phyloP scores from a whole-genome alignment of 2,888 invertebrate species.

The Dugesia japonica region DNA sequence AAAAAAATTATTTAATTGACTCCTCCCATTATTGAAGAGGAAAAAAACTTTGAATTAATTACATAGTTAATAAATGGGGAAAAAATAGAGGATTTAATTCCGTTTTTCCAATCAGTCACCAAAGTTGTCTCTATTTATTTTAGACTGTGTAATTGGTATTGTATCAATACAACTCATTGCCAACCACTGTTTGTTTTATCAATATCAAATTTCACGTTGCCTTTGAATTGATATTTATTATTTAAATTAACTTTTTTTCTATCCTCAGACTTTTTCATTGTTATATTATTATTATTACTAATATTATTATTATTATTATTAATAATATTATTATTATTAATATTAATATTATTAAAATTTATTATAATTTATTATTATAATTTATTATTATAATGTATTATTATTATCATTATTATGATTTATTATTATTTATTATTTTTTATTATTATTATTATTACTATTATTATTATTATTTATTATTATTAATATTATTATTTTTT shows the following conservation, averaged over 20 bases:
- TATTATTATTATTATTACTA: too few relatives aligned
- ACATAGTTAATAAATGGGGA: not conserved
- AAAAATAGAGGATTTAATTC: not conserved
- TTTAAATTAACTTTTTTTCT: conserved; percentile 9
- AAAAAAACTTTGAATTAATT: not conserved
- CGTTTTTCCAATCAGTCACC: not conserved
- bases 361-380: too few relatives aligned
- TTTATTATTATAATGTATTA: too few relatives aligned
- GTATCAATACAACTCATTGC: not conserved
- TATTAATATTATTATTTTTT: too few relatives aligned
- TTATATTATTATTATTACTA: too few relatives aligned
- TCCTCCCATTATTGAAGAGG: not conserved
- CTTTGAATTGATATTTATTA: conserved; percentile 14
- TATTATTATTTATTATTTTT: too few relatives aligned
- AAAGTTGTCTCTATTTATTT: not conserved
- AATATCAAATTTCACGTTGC: conserved; percentile 11
- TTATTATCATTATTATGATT: too few relatives aligned
- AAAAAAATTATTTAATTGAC: not conserved
- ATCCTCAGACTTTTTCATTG: not conserved
- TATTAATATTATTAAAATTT: too few relatives aligned
- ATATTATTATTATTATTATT: too few relatives aligned
- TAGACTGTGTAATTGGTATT: conserved; percentile 4
- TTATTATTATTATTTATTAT: too few relatives aligned
- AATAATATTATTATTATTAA: too few relatives aligned
- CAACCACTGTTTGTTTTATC: not conserved